Evolutionary conservation across 2,888 invertebrate genomes (phyloP), one percentile per base, ranked within the genome.

Genomic region (Orchesellides sinensis): DNA sequence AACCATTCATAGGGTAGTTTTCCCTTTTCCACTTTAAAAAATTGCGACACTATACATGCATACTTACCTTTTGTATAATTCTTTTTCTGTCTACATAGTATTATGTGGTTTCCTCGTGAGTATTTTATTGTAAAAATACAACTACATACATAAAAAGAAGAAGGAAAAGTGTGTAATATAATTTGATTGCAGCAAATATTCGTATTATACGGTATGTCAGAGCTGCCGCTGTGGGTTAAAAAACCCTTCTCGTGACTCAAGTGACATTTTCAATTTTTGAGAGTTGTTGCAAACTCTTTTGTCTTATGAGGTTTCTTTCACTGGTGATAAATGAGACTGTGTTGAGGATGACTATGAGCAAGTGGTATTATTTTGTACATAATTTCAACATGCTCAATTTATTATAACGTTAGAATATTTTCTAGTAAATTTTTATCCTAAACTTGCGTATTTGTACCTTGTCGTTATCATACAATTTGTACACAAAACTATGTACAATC

Each of bases 221-320:
- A 63, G 23, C 32, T 49, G 49, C 23, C 25, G 52, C 25, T 12
- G 12, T 52, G 32, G 73, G 35, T 65, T 74, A 52, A 49, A 23
- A 65, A 65, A 47, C 49, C 29, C 45, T 21, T 8, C 32, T 14
- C 17, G 54, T 21, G 19, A 65, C 61, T 65, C 35, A 35, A 63
- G 74, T 65, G 74, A 63, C 74, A 74, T 65, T 74, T 74, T 65
- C 63, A 74, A 73, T 74, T 74, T 74, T 74, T 59, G 35, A 27
- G 29, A 49, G 61, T 59, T 74, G 35, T 54, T 52, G 29, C 40
- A 35, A 72, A 40, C 29, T n/a, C n/a, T n/a, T 59, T 63, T 32
- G 35, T 19, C 32, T 63, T 35, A 3, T 19, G 19, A 21, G n/a
- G 6, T 35, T 6, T 12, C 35, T 35, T 35, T 63, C 21, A 35